Base-by-base conservation (phyloP, 2,888 invertebrate species). In the Dolomedes plantarius region DNA sequence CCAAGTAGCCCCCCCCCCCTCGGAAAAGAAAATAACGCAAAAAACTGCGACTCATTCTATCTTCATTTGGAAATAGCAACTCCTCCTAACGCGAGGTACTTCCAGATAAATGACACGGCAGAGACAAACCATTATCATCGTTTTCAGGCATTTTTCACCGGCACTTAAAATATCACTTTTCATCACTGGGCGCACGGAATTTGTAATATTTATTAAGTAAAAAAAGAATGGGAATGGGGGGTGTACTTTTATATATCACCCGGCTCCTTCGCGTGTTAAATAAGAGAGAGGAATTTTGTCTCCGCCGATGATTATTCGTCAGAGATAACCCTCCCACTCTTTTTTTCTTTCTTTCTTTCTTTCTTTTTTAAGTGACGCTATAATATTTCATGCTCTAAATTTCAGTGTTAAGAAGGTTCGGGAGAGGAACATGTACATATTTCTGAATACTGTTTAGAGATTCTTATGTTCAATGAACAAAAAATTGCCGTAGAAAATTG, bases 321-420 rank as follows among this genome's bases (percentile, higher is more conserved):
- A 56, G 23, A 1, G 56, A 56, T 56, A 56, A 56, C 56, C 56
- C 56, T 23, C 56, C 56, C n/a, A n/a, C n/a, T n/a, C n/a, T n/a
- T n/a, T n/a, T n/a, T n/a, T n/a, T n/a, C n/a, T n/a, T n/a, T n/a
- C n/a, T n/a, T n/a, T n/a, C n/a, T n/a, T n/a, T n/a, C n/a, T n/a
- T n/a, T 16, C 50, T 50, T 19, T 50, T 50, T 11, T 3, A 19
- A 27, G 76, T 67, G 67, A 67, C 31, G 65, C 76, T 65, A 41
- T 79, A 71, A 72, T 79, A 79, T 79, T 79, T 79, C 79, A 79
- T 62, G 79, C 31, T 62, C 46, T 72, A 65, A 69, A 29, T 83
- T 73, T 67, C 16, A 32, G n/a, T 36, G 36, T 19, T 19, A 32
- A 67, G 32, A 19, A 67, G 9, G 32, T 56, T 23, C 56, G 23